Conservation (phyloP, 2,888 invertebrate genomes). For the Oegoconia quadripuncta region DNA sequence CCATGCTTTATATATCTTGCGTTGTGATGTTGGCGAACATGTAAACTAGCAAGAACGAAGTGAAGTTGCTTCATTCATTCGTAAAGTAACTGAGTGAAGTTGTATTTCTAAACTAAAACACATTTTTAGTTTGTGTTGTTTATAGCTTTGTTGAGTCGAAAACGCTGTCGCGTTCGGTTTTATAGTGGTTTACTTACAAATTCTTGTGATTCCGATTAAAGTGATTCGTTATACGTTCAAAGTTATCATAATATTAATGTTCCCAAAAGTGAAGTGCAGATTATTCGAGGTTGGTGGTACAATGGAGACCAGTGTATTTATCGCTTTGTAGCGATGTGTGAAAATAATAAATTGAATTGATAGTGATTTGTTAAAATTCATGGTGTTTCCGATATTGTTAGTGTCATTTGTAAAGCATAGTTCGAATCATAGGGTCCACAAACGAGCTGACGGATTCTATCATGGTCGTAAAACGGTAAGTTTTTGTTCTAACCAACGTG, state of each 20-base stretch:
- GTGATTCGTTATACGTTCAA: slow-evolving; percentile 24
- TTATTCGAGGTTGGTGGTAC: slow-evolving; percentile 55
- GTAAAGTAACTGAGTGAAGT: slow-evolving; percentile 4
- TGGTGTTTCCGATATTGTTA: slow-evolving; percentile 69
- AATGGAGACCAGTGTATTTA: slow-evolving; percentile 65
- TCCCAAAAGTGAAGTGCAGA: slow-evolving; percentile 62
- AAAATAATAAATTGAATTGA: slow-evolving; percentile 65
- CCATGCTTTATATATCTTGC: not conserved
- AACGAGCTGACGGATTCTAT: slow-evolving; percentile 78
- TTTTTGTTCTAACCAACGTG: slow-evolving; percentile 34
- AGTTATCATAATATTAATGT: slow-evolving; percentile 42
- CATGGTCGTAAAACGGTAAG: slow-evolving; percentile 80
- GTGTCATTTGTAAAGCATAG: slow-evolving; percentile 67
- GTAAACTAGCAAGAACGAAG: slow-evolving; percentile 3
- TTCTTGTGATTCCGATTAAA: slow-evolving; percentile 23
- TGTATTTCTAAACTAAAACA: slow-evolving; percentile 28
- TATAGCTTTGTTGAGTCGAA: slow-evolving; percentile 42
- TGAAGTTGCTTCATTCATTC: slow-evolving; percentile 26
- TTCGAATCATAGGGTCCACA: slow-evolving; percentile 78
- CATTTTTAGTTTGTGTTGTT: slow-evolving; percentile 60
- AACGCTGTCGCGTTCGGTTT: slow-evolving; percentile 29
- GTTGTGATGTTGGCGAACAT: slow-evolving; percentile 23
- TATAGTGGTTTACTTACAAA: slow-evolving; percentile 22
- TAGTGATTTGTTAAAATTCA: slow-evolving; percentile 69
- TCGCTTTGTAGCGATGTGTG: slow-evolving; percentile 76